These are phyloP conservation scores for Acanthurus tractus DNA, from an alignment of 2,797 vertebrate species.

Conservation along the genomic window DNA sequence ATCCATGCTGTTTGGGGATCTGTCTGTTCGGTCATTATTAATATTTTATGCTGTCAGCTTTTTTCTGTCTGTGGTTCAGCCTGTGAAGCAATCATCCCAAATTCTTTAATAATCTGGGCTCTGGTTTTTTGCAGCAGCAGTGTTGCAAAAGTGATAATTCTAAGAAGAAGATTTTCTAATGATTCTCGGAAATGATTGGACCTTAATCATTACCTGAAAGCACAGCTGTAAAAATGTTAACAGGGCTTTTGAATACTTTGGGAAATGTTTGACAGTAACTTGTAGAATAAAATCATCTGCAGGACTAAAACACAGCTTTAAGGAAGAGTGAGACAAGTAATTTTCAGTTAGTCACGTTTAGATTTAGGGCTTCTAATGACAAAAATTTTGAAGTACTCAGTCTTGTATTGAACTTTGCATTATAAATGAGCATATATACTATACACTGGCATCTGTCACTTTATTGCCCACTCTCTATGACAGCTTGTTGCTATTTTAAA, in stretches of 20 bases:
- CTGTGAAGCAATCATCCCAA: not conserved
- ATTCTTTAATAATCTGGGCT: not conserved
- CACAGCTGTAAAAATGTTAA: not conserved
- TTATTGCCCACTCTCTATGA: not conserved
- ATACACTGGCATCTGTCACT: not conserved
- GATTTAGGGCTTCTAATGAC: not conserved
- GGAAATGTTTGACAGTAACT: not conserved
- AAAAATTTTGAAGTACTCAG: not conserved
- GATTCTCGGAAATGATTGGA: not conserved
- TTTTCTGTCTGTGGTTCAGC: not conserved
- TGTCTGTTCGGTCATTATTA: conserved; percentile 2
- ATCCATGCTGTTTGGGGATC: conserved; percentile 5
- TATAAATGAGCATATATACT: not conserved
- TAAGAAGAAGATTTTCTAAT: not conserved
- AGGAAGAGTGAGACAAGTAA: not conserved
- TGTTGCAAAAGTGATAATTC: not conserved
- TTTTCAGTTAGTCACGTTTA: not conserved
- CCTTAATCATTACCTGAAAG: not conserved
- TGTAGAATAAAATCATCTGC: not conserved
- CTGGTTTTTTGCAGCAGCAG: conserved; percentile 6
- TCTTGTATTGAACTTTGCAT: not conserved
- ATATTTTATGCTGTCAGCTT: conserved; percentile 2
- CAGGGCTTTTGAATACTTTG: not conserved
- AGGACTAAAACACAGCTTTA: not conserved
- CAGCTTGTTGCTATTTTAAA: not conserved